Base-by-base conservation (phyloP, 2,888 invertebrate genomes). In the Drosophila peninsularis region DNA sequence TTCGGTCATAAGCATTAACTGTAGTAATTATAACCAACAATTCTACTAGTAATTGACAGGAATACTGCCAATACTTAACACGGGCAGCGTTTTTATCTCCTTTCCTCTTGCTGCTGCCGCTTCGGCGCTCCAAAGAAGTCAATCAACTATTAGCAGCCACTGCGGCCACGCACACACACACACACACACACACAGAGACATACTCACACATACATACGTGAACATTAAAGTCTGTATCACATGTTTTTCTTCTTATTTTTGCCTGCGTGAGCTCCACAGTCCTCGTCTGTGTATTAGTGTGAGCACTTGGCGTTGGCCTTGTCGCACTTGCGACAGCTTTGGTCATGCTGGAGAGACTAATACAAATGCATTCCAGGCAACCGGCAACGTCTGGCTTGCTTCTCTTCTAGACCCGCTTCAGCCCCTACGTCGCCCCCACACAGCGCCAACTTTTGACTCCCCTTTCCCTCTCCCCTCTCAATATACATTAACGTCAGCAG, bases 211-310 rank as follows among this genome's bases (percentile, higher is more conserved):
- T 39, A 58, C 2, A 63, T 45, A 62, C 39, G 49, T 52, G 64
- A 61, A 66, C 61, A 78, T 68, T 78, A 62, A 75, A 86, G 88
- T 86, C 87, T 90, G 82, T 90, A 89, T 90, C 89, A 88, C 84
- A 90, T 90, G 87, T 87, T 87, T 86, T 82, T 82, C 87, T 81
- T 90, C 89, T 89, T 89, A 84, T 79, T 90, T 88, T 87, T 70
- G 80, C 86, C 72, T 87, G 77, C 75, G 75, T 75, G 70, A 50
- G 63, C 69, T 72, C 53, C 56, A 60, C 69, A 55, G 69, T 32
- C 49, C 14, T 24, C 44, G 69, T 36, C 39, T 66, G 71, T 75
- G 66, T 68, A 55, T 66, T 42, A 71, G 67, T 85, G 64, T 61
- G 66, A 88, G 49, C 76, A 80, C 79, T 90, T 90, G 80, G 78